Conservation (phyloP, 1,140 invertebrate species). For the Maniola jurtina region DNA sequence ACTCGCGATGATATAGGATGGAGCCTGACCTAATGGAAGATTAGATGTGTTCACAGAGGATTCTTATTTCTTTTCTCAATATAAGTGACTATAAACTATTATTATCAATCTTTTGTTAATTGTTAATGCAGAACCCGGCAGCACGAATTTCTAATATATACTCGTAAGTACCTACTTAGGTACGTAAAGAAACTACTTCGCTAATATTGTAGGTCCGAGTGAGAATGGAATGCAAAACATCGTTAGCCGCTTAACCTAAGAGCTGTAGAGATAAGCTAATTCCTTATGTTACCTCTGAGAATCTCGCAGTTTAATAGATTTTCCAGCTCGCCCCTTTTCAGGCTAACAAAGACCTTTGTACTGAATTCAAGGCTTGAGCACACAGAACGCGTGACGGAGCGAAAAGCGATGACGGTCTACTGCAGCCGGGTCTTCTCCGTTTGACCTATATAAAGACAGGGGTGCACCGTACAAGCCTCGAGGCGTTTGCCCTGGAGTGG, state of each 20-base stretch:
- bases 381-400: too few relatives aligned
- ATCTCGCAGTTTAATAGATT: neutral
- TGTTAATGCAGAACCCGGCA: neutral
- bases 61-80: too few relatives aligned
- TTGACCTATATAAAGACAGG: too few relatives aligned
- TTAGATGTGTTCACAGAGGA: too few relatives aligned
- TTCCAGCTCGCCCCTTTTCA: neutral
- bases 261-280: conserved; percentile 4
- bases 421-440: too few relatives aligned
- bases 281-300: neutral
- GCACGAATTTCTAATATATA: neutral
- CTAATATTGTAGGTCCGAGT: neutral
- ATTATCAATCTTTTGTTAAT: neutral
- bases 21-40: too few relatives aligned
- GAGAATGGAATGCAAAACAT: neutral
- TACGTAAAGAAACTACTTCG: neutral
- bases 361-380: too few relatives aligned
- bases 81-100: neutral
- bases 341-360: neutral
- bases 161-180: neutral
- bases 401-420: too few relatives aligned
- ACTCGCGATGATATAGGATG: too few relatives aligned
- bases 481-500: too few relatives aligned
- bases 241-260: conserved; percentile 1
- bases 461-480: too few relatives aligned